A percentile compares a stretch with the other conserved stretches of the same genome.
These are phyloP conservation scores for Hyles vespertilio DNA, from an alignment of 1,140 invertebrate species.

Conservation along the genomic window DNA sequence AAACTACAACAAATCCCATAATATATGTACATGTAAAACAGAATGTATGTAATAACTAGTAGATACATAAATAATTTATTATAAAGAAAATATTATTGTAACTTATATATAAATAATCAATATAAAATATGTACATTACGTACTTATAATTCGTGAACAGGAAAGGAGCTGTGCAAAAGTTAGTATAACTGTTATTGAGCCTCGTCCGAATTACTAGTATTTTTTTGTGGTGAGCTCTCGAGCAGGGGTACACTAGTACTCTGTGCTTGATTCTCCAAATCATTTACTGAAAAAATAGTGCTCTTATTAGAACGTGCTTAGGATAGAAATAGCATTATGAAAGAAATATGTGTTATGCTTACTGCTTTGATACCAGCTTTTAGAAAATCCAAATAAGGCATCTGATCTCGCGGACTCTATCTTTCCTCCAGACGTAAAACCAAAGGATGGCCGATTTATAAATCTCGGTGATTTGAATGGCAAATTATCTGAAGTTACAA, in stretches of 20 bases:
- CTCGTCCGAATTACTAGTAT: slow-evolving; percentile 23
- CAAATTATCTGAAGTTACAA: slow-evolving; percentile 40
- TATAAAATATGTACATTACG: no score
- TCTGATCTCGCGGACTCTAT: slow-evolving; percentile 51
- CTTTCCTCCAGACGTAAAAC: slow-evolving; percentile 48
- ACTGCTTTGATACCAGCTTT: slow-evolving; percentile 77
- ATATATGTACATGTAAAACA: no score
- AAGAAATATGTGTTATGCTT: slow-evolving; percentile 37
- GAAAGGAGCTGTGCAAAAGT: no score
- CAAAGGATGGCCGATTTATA: slow-evolving; percentile 76
- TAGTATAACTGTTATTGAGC: background rate
- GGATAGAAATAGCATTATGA: slow-evolving; percentile 1
- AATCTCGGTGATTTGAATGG: slow-evolving; percentile 78
- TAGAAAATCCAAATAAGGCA: slow-evolving; percentile 57
- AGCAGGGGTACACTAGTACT: slow-evolving; percentile 31
- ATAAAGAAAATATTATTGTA: no score
- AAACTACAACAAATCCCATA: no score
- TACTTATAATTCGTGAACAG: no score
- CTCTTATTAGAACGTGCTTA: slow-evolving; percentile 5
- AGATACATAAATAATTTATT: no score
- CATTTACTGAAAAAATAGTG: slow-evolving; percentile 74
- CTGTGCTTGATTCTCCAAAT: slow-evolving; percentile 55
- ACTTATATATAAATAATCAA: no score
- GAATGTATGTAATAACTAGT: no score
- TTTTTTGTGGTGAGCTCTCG: slow-evolving; percentile 34